Evolutionary conservation across 2,113 vertebrate species (phyloP).

Genomic region (Silurus meridionalis): DNA sequence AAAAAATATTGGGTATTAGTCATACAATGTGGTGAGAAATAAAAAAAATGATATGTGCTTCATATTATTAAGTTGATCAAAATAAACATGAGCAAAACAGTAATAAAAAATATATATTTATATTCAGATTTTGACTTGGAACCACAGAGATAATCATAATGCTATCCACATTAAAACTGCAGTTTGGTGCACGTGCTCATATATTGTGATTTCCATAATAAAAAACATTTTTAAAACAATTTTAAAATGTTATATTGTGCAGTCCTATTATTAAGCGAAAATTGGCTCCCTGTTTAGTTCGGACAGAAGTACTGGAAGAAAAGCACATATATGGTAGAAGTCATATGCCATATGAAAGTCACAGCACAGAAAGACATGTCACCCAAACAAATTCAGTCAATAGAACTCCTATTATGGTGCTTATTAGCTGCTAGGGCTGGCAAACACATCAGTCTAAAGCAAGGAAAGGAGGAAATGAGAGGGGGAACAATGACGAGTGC

Average conservation of each 20-base stretch:
- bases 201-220: background rate
- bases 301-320: background rate
- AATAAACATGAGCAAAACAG: no score
- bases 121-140: background rate
- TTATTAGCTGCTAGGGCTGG: background rate
- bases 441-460: conserved; percentile 23
- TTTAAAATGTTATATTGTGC: background rate
- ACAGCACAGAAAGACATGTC: background rate
- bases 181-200: background rate
- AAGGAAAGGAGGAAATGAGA: background rate
- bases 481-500: conserved; percentile 6
- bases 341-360: background rate
- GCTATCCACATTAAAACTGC: background rate
- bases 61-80: no score
- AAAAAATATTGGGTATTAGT: background rate
- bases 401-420: background rate
- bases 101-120: no score
- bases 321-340: background rate
- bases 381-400: background rate
- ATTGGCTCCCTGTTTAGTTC: background rate
- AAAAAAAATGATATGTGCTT: no score
- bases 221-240: background rate
- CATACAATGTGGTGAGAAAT: no score
- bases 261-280: background rate
- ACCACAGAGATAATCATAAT: background rate